Conservation (phyloP, 1,140 invertebrate genomes). For the Rhopalosiphum padi region DNA sequence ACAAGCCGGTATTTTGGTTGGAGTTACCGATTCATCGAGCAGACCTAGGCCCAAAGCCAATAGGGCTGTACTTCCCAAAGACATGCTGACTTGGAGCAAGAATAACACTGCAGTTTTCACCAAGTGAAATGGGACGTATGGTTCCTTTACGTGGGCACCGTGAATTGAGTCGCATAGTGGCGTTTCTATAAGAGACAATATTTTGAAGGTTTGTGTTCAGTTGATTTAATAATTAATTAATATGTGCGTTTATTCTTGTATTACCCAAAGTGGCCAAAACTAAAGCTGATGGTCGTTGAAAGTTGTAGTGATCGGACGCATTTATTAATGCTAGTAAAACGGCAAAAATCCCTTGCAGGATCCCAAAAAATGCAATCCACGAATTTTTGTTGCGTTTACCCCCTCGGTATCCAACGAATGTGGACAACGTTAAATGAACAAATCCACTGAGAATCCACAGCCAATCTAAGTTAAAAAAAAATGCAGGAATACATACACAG, state of each 20-base stretch:
- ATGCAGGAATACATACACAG: not conserved
- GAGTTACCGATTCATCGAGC: slow-evolving; percentile 55
- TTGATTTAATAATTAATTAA: not conserved
- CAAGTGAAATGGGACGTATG: slow-evolving; percentile 34
- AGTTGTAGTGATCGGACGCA: slow-evolving; percentile 33
- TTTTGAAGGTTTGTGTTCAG: not conserved
- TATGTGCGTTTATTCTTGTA: not conserved
- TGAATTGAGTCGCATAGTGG: slow-evolving; percentile 52
- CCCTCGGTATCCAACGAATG: slow-evolving; percentile 58
- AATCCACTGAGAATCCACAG: slow-evolving; percentile 57
- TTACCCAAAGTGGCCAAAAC: slow-evolving; percentile 40
- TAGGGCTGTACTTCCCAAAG: slow-evolving; percentile 40
- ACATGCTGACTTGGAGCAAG: slow-evolving; percentile 50
- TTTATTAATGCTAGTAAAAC: slow-evolving; percentile 40
- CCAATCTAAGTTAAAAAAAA: slow-evolving; percentile 57
- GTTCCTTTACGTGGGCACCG: not conserved
- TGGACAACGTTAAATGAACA: slow-evolving; percentile 53
- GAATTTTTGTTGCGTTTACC: slow-evolving; percentile 54
- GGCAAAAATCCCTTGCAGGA: slow-evolving; percentile 37
- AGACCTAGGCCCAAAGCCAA: slow-evolving; percentile 53
- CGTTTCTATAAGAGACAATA: slow-evolving; percentile 22
- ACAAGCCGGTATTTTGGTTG: slow-evolving; percentile 54
- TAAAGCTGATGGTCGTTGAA: slow-evolving; percentile 42
- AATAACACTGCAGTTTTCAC: slow-evolving; percentile 50
- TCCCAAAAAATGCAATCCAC: slow-evolving; percentile 58